Conservation (phyloP, 2,113 vertebrate species). For the Sturnira hondurensis region DNA sequence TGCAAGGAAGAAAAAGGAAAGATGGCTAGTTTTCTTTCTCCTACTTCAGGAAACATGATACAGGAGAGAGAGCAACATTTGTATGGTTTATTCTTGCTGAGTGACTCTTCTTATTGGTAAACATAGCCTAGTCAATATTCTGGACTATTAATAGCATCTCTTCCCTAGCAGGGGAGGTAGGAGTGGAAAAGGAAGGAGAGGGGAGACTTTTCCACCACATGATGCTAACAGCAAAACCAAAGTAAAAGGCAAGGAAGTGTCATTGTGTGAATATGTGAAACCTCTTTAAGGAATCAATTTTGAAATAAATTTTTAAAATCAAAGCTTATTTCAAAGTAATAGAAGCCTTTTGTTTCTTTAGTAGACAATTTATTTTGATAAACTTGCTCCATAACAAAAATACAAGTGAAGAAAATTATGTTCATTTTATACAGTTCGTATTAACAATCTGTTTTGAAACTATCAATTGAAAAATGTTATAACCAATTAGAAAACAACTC, state of each 20-base stretch:
- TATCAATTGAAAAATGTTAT: constrained; percentile 82
- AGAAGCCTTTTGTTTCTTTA: constrained; percentile 76
- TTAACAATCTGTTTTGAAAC: constrained; percentile 84
- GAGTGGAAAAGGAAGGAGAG: background rate
- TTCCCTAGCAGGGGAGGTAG: background rate
- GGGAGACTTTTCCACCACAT: background rate
- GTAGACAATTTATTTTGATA: constrained; percentile 91
- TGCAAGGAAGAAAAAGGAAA: background rate
- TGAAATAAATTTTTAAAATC: constrained; percentile 23
- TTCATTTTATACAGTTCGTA: constrained; percentile 87
- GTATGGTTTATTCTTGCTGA: background rate
- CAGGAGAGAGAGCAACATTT: background rate
- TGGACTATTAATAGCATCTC: background rate
- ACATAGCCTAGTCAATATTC: background rate
- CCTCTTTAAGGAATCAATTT: background rate
- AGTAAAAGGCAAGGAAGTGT: background rate
- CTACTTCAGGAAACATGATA: background rate
- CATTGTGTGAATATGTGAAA: background rate
- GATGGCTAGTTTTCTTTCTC: background rate
- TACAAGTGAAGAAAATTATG: constrained; percentile 90
- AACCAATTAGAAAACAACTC: constrained; percentile 81
- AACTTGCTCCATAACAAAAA: constrained; percentile 91
- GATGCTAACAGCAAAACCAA: background rate
- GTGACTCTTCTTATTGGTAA: background rate
- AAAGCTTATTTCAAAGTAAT: constrained; percentile 63